Conservation (phyloP, 2,113 vertebrate species). For the Syrrhaptes paradoxus region DNA sequence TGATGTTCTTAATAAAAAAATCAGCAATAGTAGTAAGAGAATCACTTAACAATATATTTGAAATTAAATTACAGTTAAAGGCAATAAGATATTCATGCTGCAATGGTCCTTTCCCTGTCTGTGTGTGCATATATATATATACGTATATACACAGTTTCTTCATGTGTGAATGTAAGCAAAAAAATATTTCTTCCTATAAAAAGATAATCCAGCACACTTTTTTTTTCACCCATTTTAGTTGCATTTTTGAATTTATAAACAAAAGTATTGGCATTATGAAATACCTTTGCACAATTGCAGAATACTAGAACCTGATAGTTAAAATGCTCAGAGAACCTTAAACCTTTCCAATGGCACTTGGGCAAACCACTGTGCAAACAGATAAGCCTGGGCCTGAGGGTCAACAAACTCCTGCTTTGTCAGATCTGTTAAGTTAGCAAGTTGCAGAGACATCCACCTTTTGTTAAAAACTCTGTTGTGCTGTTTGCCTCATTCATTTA, state of each 20-base stretch:
- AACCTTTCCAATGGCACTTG: not conserved
- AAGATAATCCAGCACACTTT: not conserved
- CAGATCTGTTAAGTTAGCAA: slow-evolving; percentile 3
- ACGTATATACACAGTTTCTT: not conserved
- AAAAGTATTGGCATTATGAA: not conserved
- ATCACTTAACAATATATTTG: not conserved
- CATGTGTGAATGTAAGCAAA: not conserved
- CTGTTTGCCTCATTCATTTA: not conserved
- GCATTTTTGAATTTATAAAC: not conserved
- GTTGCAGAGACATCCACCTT: not conserved
- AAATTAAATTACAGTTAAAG: not conserved
- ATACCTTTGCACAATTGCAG: not conserved
- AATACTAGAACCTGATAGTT: not conserved
- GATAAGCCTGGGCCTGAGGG: slow-evolving; percentile 29
- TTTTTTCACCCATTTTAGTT: not conserved
- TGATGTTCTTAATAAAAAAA: not conserved
- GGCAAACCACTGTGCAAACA: slow-evolving; percentile 33
- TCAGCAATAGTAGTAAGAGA: not conserved
- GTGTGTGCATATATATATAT: no score
- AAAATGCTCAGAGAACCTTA: not conserved
- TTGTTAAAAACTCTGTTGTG: not conserved
- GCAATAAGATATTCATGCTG: not conserved
- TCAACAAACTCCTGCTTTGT: slow-evolving; percentile 16
- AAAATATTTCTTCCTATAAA: not conserved
- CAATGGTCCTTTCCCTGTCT: not conserved